These are phyloP conservation scores for Echinometra lucunter DNA, from an alignment of 53 echinoderm and acorn worm genomes.

Conservation along the genomic window DNA sequence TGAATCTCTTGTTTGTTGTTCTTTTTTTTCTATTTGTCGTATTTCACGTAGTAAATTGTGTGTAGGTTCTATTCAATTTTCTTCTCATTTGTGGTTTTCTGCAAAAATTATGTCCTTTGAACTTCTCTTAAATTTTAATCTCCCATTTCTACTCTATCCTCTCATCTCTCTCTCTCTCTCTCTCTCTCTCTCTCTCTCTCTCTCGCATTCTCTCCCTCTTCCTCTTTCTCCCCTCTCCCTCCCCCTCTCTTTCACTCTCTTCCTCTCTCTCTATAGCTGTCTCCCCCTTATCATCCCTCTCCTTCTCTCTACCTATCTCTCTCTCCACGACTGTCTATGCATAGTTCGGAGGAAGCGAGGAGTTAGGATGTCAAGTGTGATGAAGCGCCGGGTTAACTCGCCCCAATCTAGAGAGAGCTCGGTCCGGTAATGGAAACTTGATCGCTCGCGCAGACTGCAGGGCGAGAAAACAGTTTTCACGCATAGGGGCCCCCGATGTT, in stretches of 20 bases:
- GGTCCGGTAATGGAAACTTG: conserved; percentile 59
- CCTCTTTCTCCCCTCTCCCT: background rate
- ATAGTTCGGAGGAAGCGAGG: conserved; percentile 40
- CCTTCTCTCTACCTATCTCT: background rate
- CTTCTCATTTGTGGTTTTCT: no score
- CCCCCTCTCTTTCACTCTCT: background rate
- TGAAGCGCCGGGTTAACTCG: conserved; percentile 53
- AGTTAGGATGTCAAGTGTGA: conserved; percentile 57
- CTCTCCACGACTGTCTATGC: background rate
- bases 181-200: background rate
- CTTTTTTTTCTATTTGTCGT: no score
- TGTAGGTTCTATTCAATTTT: no score
- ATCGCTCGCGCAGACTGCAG: conserved; percentile 44
- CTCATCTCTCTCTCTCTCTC: background rate
- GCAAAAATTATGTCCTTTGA: no score
- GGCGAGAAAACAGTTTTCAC: conserved; percentile 61
- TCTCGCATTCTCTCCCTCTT: no score
- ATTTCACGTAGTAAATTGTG: no score
- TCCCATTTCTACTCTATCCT: no score
- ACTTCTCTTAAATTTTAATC: no score
- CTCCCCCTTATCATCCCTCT: no score
- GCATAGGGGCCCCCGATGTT: conserved; percentile 27
- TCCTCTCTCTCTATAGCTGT: background rate
- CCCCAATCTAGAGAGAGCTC: conserved; percentile 34
- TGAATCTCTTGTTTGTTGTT: no score